Percentiles rank a stretch among this genome's conserved stretches.
These are phyloP conservation scores for Grus americana DNA, from an alignment of 2,113 vertebrate species.

Conservation along the genomic window DNA sequence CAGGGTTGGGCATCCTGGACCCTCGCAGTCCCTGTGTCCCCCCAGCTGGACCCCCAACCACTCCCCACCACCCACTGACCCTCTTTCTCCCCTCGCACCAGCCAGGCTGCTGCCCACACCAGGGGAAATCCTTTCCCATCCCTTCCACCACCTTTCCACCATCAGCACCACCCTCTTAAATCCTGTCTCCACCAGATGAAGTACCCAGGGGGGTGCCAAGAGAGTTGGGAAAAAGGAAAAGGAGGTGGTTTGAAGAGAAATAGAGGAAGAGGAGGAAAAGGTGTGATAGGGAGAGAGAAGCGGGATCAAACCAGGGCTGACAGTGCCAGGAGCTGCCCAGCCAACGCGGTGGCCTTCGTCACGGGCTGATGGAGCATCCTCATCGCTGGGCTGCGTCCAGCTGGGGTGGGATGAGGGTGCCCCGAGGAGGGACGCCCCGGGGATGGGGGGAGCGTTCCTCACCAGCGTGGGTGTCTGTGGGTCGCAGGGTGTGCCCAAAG, in stretches of 20 bases:
- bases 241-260: not conserved
- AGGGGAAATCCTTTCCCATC: not conserved
- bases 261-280: not conserved
- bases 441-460: not conserved
- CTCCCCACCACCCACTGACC: not conserved
- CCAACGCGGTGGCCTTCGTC: fast-evolving
- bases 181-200: not conserved
- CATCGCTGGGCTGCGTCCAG: not conserved
- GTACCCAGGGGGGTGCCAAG: not conserved
- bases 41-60: too few species aligned
- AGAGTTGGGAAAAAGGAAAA: not conserved
- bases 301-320: not conserved
- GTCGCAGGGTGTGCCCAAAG: not conserved
- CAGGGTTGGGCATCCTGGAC: not conserved
- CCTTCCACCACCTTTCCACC: not conserved
- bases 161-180: not conserved
- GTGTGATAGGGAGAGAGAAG: not conserved
- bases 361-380: not conserved
- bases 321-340: not conserved
- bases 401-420: not conserved
- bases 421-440: not conserved
- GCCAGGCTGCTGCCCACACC: not conserved
- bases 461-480: not conserved
- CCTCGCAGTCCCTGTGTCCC: fast-evolving
- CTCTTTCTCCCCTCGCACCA: not conserved